A percentile compares a stretch with the other conserved stretches of the same genome.
Evolutionary conservation across 2,797 vertebrate genomes (phyloP).

Genomic region (Myiotriccus ornatus): DNA sequence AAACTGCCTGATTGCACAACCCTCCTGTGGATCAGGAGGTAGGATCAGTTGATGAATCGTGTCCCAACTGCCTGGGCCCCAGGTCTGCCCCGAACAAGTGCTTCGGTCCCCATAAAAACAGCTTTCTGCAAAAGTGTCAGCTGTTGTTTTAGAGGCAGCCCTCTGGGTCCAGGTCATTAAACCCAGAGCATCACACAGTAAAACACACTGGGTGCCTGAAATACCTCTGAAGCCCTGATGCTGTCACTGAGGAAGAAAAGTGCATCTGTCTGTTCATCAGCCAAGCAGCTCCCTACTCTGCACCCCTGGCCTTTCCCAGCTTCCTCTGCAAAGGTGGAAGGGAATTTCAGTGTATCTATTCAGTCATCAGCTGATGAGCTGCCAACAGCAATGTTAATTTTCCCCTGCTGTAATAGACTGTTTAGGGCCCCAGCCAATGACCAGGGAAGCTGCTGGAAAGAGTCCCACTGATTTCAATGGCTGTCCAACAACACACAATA

Average conservation of each 20-base stretch:
- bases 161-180: not conserved
- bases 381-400: slow-evolving; percentile 21
- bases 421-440: not conserved
- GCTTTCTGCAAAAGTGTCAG: not conserved
- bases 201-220: not conserved
- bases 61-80: not conserved
- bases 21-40: not conserved
- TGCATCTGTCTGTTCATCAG: not conserved
- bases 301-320: not conserved
- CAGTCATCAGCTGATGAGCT: not conserved
- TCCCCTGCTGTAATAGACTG: not conserved
- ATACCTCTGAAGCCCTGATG: not conserved
- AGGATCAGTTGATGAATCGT: fast-evolving
- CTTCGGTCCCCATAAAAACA: not conserved
- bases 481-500: not conserved
- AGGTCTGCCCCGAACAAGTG: not conserved
- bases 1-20: not conserved
- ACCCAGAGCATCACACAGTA: not conserved
- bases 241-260: not conserved
- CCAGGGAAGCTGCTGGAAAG: slow-evolving; percentile 33
- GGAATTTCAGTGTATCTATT: not conserved
- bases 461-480: not conserved
- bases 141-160: not conserved
- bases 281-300: not conserved
- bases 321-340: not conserved